Conservation (phyloP, 2,113 vertebrate genomes). For the Pogonocichla stellata region DNA sequence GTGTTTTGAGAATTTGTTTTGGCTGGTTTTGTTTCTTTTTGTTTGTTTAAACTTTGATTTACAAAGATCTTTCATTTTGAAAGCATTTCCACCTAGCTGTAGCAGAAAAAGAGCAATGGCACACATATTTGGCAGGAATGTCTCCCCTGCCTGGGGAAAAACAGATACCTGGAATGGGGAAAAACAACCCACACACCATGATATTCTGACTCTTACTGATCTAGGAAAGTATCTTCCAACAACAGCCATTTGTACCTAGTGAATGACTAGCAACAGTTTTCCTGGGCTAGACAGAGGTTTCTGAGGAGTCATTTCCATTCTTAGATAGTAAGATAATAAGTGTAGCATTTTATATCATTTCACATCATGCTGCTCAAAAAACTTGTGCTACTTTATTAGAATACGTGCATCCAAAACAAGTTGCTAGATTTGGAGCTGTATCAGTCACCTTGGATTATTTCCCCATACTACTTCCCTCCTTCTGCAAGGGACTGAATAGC, state of each 20-base stretch:
- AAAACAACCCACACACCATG: background rate
- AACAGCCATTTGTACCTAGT: background rate
- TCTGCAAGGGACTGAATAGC: background rate
- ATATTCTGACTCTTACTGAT: background rate
- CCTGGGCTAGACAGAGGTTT: background rate
- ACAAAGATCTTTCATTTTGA: background rate
- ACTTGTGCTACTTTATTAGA: background rate
- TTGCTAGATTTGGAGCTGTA: background rate
- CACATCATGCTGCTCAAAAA: background rate
- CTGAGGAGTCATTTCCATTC: background rate
- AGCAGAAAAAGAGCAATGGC: background rate
- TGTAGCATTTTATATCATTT: background rate
- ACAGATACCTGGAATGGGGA: background rate
- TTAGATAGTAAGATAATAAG: background rate
- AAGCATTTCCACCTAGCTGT: background rate
- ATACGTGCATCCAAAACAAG: background rate
- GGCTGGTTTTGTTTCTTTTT: background rate
- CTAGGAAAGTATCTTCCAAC: background rate
- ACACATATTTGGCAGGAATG: background rate
- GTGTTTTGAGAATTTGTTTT: slow-evolving; percentile 22
- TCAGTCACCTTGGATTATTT: background rate
- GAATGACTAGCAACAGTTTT: background rate
- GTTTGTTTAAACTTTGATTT: slow-evolving; percentile 16
- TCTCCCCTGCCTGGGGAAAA: background rate
- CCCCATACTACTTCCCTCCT: background rate